Evolutionary conservation across 1,140 invertebrate genomes (phyloP).

Genomic region (Elymnias hypermnestra): DNA sequence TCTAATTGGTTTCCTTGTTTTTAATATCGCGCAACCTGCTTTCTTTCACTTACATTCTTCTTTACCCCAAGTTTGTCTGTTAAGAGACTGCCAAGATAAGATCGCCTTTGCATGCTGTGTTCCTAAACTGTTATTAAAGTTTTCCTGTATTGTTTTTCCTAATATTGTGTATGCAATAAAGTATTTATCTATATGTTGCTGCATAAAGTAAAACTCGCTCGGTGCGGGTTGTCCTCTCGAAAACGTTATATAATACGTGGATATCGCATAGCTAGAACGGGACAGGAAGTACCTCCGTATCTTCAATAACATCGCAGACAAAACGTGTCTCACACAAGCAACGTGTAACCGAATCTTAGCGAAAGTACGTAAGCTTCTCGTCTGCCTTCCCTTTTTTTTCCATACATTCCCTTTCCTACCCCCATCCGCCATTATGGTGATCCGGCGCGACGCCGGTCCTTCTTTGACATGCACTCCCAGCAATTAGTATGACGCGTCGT

Average conservation of each 20-base stretch:
- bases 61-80: no score
- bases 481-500: slow-evolving; percentile 68
- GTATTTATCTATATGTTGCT: no score
- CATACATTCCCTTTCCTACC: slow-evolving; percentile 57
- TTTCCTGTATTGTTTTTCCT: no score
- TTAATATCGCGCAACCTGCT: no score
- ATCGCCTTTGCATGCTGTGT: no score
- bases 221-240: neutral
- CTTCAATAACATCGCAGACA: slow-evolving; percentile 21
- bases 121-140: no score
- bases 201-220: no score
- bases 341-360: slow-evolving; percentile 59
- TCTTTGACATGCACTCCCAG: slow-evolving; percentile 66
- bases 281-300: slow-evolving; percentile 18
- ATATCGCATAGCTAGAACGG: neutral
- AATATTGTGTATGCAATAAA: no score
- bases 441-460: slow-evolving; percentile 65
- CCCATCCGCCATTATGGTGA: slow-evolving; percentile 66
- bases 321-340: slow-evolving; percentile 40
- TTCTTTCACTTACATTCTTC: no score
- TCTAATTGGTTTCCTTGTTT: no score
- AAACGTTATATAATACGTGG: neutral
- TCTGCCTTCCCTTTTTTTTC: slow-evolving; percentile 56
- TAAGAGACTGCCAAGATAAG: no score
- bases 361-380: slow-evolving; percentile 39